Evolutionary conservation across 2,888 invertebrate genomes (phyloP).

Genomic region (Pinctada fucata): DNA sequence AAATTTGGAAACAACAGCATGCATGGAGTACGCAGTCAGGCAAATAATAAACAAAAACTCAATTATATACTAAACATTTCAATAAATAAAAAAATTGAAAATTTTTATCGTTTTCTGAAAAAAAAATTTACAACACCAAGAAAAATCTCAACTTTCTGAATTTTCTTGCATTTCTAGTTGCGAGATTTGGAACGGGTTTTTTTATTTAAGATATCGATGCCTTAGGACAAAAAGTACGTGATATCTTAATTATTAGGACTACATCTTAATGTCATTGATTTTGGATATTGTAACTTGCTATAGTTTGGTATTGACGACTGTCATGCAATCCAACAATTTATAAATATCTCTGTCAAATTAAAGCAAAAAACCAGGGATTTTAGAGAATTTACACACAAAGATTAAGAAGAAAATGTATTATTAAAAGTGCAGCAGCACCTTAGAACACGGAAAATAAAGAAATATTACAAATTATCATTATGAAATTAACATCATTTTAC

Average conservation of each 20-base stretch:
- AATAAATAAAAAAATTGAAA: neutral
- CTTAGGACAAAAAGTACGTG: neutral
- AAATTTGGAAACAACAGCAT: conserved; percentile 41
- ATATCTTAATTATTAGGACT: neutral
- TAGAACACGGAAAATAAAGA: neutral
- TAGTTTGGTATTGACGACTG: neutral
- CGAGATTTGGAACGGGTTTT: too few species aligned
- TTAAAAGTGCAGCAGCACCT: neutral
- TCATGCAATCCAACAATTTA: neutral
- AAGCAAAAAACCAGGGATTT: neutral
- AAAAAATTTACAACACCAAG: neutral
- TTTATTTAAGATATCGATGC: too few species aligned
- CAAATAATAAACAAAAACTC: conserved; percentile 12
- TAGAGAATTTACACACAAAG: neutral
- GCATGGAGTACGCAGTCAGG: conserved; percentile 23
- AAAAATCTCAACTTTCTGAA: neutral
- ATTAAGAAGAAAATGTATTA: conserved; percentile 6
- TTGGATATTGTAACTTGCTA: neutral
- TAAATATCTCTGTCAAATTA: neutral
- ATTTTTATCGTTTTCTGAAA: neutral
- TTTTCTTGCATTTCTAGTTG: neutral
- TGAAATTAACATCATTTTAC: too few species aligned
- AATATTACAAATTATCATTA: too few species aligned
- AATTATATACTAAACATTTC: neutral
- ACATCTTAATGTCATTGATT: neutral